Base-by-base conservation (phyloP, 2,113 vertebrate species). In the Aix galericulata region DNA sequence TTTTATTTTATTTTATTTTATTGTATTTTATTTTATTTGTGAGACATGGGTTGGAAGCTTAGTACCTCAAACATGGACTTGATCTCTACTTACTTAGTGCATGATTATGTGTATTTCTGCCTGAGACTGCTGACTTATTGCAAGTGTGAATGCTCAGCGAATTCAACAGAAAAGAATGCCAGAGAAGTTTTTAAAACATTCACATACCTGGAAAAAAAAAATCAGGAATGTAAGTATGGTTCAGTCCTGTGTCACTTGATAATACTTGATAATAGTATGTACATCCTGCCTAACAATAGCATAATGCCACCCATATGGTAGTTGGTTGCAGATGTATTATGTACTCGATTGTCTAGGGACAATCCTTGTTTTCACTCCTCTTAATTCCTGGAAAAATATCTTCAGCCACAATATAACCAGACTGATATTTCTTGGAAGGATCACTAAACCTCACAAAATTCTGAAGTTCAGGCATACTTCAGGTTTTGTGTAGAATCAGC, bases 1-100 rank as follows among this genome's bases (percentile, higher is more conserved):
- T 93, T 94, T 94, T 95, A 79, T 95, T 96, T 90, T 96, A 42
- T 93, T 94, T 95, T 95, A 79, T 95, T 96, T 96, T 96, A 94
- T 96, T 88, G 87, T 91, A 78, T 93, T 94, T 95, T 95, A 79
- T 93, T 94, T 95, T 95, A 80, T 96, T 96, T 88, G n/a, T 73
- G 60, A 89, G 32, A 89, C 59, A 21, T 77, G 71, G 53, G 20
- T 52, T 91, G 68, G 80, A 59, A 88, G n/a, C 23, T 78, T 73
- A 23, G 13, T 88, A 68, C 46, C 64, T 63, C 75, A 75, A 75
- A 95, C 53, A 88, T 55, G 64, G 11, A 40, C 66, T 87, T 91
- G 25, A 53, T 96, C 84, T 91, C 63, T 97, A 9, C 68, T 75
- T 92, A 36, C 94, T 79, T 78, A 52, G 48, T 32, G 68, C 22